Evolutionary conservation across 2,797 vertebrate species (phyloP).

Genomic region (Enteromius trimaculatus): DNA sequence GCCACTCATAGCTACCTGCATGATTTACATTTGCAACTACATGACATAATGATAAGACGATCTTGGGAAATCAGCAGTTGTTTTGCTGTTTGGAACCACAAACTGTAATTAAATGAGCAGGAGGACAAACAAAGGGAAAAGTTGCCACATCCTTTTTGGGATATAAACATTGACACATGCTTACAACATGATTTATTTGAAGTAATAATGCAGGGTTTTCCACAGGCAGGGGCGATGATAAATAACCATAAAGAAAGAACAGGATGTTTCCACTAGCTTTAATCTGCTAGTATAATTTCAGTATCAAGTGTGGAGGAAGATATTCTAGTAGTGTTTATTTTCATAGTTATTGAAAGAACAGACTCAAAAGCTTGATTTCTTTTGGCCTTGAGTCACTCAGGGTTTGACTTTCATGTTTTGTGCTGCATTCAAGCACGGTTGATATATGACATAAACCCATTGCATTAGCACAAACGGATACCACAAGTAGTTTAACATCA

Average conservation of each 20-base stretch:
- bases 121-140: not conserved
- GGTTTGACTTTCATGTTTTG: not conserved
- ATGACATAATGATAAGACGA: not conserved
- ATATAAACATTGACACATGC: not conserved
- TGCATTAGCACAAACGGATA: not conserved
- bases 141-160: not conserved
- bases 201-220: not conserved
- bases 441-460: not conserved
- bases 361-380: not conserved
- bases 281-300: slow-evolving; percentile 9
- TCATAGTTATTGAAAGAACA: slow-evolving; percentile 2
- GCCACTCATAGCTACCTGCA: slow-evolving; percentile 22
- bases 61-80: slow-evolving; percentile 6
- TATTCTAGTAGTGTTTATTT: not conserved
- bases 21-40: not conserved
- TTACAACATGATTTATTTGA: not conserved
- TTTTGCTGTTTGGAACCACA: slow-evolving; percentile 34
- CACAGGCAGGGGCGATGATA: not conserved
- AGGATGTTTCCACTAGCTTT: slow-evolving; percentile 10
- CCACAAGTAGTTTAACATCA: slow-evolving; percentile 57
- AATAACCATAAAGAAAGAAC: slow-evolving; percentile 23
- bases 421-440: not conserved
- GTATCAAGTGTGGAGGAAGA: not conserved
- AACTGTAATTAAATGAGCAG: slow-evolving; percentile 20
- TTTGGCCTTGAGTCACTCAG: not conserved